A percentile compares a stretch with the other conserved stretches of the same genome.
These are phyloP conservation scores for Gadus macrocephalus DNA, from an alignment of 2,113 vertebrate genomes.

Conservation along the genomic window DNA sequence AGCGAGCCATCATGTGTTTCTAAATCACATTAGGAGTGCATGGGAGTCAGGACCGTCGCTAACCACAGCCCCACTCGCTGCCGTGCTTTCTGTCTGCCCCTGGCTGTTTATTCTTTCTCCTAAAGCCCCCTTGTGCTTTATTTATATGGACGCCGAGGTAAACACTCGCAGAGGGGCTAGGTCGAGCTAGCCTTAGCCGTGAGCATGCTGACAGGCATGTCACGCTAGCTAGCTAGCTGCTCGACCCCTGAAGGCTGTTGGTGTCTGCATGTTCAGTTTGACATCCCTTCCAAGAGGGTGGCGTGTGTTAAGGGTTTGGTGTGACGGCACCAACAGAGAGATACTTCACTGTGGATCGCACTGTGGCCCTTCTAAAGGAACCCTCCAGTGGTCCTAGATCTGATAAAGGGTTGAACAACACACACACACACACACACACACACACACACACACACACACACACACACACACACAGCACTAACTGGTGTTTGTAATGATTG, in stretches of 20 bases:
- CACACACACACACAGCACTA: too few relatives aligned
- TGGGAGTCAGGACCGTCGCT: conserved; percentile 41
- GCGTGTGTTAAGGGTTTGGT: conserved; percentile 37
- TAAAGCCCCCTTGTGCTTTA: conserved; percentile 52
- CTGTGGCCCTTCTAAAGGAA: not conserved
- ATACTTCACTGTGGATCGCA: conserved; percentile 17
- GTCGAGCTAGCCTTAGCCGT: conserved; percentile 37
- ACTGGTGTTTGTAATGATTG: too few relatives aligned
- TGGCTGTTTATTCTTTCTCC: conserved; percentile 53
- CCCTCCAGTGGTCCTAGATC: too few relatives aligned
- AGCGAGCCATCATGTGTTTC: conserved; percentile 58
- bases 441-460: too few relatives aligned
- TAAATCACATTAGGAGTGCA: conserved; percentile 57
- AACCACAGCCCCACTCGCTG: conserved; percentile 54
- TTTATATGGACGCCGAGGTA: conserved; percentile 57
- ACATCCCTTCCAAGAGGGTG: conserved; percentile 42
- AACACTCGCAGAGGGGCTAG: conserved; percentile 49
- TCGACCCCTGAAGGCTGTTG: conserved; percentile 37
- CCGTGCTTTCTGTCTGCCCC: conserved; percentile 58
- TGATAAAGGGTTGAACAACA: too few relatives aligned
- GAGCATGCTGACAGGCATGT: conserved; percentile 49
- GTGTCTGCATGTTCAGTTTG: conserved; percentile 56
- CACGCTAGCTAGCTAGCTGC: conserved; percentile 44
- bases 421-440: too few relatives aligned
- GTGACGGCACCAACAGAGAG: conserved; percentile 25